Evolutionary conservation across 2,797 vertebrate species (phyloP).

Genomic region (Meda fulgida): DNA sequence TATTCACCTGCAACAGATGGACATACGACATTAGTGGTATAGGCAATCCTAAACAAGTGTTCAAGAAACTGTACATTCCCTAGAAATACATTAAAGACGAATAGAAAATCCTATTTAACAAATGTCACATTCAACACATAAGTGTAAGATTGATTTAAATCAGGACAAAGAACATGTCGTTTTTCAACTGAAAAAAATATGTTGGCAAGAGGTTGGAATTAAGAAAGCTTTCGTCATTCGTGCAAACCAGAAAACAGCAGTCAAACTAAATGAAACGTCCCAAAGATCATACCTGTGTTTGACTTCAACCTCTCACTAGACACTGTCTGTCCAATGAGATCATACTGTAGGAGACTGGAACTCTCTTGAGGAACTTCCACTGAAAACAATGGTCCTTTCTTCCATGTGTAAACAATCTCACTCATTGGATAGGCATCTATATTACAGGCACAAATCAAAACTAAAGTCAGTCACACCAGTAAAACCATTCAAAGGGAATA

Average conservation of each 20-base stretch:
- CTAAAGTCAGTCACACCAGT: background rate
- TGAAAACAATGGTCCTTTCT: slow-evolving; percentile 82
- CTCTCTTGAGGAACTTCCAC: slow-evolving; percentile 85
- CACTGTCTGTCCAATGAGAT: slow-evolving; percentile 84
- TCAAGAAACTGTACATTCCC: background rate
- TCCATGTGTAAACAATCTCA: slow-evolving; percentile 86
- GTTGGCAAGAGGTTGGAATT: background rate
- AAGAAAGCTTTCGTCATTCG: background rate
- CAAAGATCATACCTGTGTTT: slow-evolving; percentile 75
- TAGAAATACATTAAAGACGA: background rate
- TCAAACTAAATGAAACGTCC: background rate
- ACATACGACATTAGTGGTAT: slow-evolving; percentile 53
- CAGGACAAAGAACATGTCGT: background rate
- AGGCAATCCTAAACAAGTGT: background rate
- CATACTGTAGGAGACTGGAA: slow-evolving; percentile 85
- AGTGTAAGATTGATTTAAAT: background rate
- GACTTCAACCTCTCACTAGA: slow-evolving; percentile 83
- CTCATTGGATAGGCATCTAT: slow-evolving; percentile 84
- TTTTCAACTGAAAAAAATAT: background rate
- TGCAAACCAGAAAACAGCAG: background rate
- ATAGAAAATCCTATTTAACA: background rate
- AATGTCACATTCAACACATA: background rate
- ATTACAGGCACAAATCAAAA: background rate
- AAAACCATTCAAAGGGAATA: background rate
- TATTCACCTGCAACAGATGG: slow-evolving; percentile 89